phyloP scores from a whole-genome alignment of 2,797 vertebrate species.

The Sebastes kiyomatsui region DNA sequence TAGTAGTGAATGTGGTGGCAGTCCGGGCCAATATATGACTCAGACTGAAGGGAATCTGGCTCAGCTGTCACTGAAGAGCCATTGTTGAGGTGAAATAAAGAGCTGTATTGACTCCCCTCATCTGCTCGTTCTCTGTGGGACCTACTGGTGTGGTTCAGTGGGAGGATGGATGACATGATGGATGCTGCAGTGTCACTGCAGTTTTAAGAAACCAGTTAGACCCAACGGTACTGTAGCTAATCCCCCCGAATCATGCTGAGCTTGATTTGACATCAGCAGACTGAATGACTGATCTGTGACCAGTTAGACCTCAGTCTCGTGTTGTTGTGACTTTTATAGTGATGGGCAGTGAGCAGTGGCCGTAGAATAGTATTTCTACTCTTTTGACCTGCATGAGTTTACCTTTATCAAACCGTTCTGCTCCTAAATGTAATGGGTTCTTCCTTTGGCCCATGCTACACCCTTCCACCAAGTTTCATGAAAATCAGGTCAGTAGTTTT shows the following conservation, averaged over 20 bases:
- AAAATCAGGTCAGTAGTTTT: not conserved
- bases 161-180: constrained; percentile 55
- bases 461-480: too few species aligned
- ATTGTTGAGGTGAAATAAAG: constrained; percentile 77
- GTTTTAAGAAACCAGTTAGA: constrained; percentile 23
- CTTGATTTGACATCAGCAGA: not conserved
- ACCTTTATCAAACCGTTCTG: too few species aligned
- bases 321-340: not conserved
- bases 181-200: constrained; percentile 19
- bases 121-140: constrained; percentile 57
- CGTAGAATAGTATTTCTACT: not conserved
- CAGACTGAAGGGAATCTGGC: constrained; percentile 67
- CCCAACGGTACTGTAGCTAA: not conserved
- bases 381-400: not conserved
- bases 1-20: constrained; percentile 36
- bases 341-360: not conserved
- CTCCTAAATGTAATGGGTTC: not conserved
- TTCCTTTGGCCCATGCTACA: not conserved
- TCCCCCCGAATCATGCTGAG: not conserved
- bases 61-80: constrained; percentile 69
- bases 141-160: constrained; percentile 45
- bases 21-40: constrained; percentile 68
- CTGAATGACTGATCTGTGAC: not conserved
- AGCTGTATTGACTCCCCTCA: constrained; percentile 69
- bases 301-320: not conserved